Evolutionary conservation across 2,888 invertebrate species (phyloP).

Genomic region (Ischnus inquisitorius): DNA sequence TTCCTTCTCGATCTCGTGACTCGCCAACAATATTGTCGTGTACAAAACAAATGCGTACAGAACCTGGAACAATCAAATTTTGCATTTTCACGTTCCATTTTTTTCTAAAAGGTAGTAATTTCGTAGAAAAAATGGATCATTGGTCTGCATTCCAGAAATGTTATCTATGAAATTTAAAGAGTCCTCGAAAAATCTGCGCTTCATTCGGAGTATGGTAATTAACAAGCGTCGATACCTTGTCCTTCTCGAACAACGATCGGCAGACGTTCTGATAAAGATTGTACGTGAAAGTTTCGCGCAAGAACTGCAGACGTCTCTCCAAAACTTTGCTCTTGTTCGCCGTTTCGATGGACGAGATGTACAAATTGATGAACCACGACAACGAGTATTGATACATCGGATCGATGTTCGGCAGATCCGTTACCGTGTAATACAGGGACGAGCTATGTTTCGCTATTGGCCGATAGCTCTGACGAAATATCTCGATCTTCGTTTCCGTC

Average conservation of each 20-base stretch:
- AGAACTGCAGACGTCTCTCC: conserved; percentile 89
- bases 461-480: conserved; percentile 91
- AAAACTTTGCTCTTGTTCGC: conserved; percentile 91
- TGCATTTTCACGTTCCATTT: not conserved
- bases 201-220: too few species aligned
- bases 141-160: too few species aligned
- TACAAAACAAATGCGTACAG: conserved; percentile 91
- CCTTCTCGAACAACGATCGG: conserved; percentile 94
- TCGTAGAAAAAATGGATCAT: not conserved
- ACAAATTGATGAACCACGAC: conserved; percentile 94
- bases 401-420: conserved; percentile 93
- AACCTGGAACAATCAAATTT: conserved; percentile 68
- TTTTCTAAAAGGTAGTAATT: too few species aligned
- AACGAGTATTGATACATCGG: conserved; percentile 96
- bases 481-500: conserved; percentile 92
- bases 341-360: conserved; percentile 91
- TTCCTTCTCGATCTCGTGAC: conserved; percentile 87
- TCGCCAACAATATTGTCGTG: conserved; percentile 89
- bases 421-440: conserved; percentile 93
- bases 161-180: too few species aligned
- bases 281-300: conserved; percentile 92
- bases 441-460: conserved; percentile 93
- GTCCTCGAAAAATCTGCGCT: too few species aligned
- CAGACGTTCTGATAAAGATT: conserved; percentile 93
- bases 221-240: conserved; percentile 87